Base-by-base conservation (phyloP, 2,113 vertebrate species). In the Misgurnus mizolepis region DNA sequence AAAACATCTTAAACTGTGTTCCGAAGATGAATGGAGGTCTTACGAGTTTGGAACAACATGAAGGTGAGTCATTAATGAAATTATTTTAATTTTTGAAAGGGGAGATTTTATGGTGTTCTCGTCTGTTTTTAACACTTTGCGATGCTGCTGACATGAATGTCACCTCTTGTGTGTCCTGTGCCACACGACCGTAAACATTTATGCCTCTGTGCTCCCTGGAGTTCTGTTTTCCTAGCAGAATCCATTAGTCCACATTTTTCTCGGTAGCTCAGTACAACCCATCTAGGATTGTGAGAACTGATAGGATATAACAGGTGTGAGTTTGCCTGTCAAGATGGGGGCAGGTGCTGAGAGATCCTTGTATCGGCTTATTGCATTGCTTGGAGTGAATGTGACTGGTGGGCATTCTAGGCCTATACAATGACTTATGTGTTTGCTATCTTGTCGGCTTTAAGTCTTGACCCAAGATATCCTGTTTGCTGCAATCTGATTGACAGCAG, bases 151-250 rank as follows among this genome's bases (percentile, higher is more conserved):
- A 22, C 47, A 61, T 64, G 79, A 74, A 78, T 76, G 75, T 82
- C 77, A 17, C 73, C 70, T 79, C 84, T 81, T 87, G 71, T 79
- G 50, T 45, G 76, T 70, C 85, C 67, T 72, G 53, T 39, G 70
- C 79, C 72, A 75, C 58, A 39, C 79, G 85, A 71, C 60, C 85
- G 84, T 84, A 86, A 89, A 88, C 84, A 87, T 78, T 80, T 70
- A 80, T 67, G 71, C 58, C 67, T 85, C 53, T 76, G 58, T 68
- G 39, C 74, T 83, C 69, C 5, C 71, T 18, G 62, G 39, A 47
- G 55, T 41, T 82, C 78, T 82, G 41, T 75, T 50, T 55, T 71
- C 39, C 78, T 83, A 86, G 83, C 84, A 79, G 73, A 85, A 87
- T 79, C 86, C 78, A 82, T 83, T 85, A 68, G 39, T 64, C 80